Base-by-base conservation (phyloP, 2,113 vertebrate species). In the Myotis yumanensis region DNA sequence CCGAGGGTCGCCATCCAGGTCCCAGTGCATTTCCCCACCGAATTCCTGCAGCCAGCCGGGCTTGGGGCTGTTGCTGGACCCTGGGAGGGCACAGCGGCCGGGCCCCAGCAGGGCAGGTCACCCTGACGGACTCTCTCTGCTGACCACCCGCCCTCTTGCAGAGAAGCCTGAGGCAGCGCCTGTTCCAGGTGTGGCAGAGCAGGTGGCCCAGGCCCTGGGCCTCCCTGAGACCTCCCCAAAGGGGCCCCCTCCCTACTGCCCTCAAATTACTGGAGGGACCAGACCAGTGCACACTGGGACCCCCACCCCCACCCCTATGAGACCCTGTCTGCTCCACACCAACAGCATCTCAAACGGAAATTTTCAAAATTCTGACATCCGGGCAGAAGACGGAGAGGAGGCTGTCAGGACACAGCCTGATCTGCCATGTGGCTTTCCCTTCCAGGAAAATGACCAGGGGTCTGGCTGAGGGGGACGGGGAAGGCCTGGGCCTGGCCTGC, bases 371-470 rank as follows among this genome's bases (percentile, higher is more conserved):
- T 52, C 86, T 75, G 72, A 37, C 54, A 14, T 32, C 22, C 1
- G 35, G 30, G 43, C 35, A 7, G 51, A 82, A 79, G 84, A 7
- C 22, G 0, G 28, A 40, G 35, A 69, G 71, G 32, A 71, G 46
- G 32, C 32, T 2, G 23, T 20, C 1, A 0, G 35, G 3, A 0
- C 3, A 32, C 51, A 35, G 14, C 4, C 6, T 3, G 0, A 7
- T 11, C 22, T 4, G 28, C 30, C 30, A 4, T 1, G 52, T 37
- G n/a, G 64, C 51, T 43, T 16, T 54, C 68, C 73, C 35, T 4
- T 32, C 59, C 0, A 0, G 28, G 72, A 71, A 40, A 16, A 35
- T 9, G 35, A 57, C 52, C 37, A 5, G 48, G 72, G 23, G 30
- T 18, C n/a, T 3, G 40, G 71, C 72, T 40, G 20, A 6, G 11